Evolutionary conservation across 2,113 vertebrate species (phyloP).

Genomic region (Siniperca knerii): DNA sequence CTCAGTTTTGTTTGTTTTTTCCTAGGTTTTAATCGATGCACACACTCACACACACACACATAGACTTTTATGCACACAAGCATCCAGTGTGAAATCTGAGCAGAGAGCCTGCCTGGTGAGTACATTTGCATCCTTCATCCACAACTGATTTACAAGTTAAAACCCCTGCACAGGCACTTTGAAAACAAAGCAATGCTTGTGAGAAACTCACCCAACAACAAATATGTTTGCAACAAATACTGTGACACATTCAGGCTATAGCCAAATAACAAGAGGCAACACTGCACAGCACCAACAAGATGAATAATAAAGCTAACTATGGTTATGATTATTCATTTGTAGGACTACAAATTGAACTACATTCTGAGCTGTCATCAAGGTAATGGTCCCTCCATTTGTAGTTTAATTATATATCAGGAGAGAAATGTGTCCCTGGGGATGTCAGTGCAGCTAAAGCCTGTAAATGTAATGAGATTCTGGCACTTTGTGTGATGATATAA

Average conservation of each 20-base stretch:
- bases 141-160: slow-evolving; percentile 78
- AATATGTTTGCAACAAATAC: background rate
- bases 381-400: slow-evolving; percentile 33
- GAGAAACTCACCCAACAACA: slow-evolving; percentile 24
- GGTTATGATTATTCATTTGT: slow-evolving; percentile 5
- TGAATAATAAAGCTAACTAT: background rate
- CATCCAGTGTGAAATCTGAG: slow-evolving; percentile 50
- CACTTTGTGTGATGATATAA: slow-evolving; percentile 59
- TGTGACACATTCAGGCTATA: background rate
- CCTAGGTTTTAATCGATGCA: background rate
- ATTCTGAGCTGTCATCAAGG: background rate
- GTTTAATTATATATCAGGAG: slow-evolving; percentile 25
- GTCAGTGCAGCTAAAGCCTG: slow-evolving; percentile 27
- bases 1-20: background rate
- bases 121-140: slow-evolving; percentile 74
- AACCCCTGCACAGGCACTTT: slow-evolving; percentile 23
- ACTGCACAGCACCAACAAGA: background rate
- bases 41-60: background rate
- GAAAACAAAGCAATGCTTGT: slow-evolving; percentile 4
- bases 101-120: background rate
- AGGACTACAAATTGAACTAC: background rate
- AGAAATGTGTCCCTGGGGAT: slow-evolving; percentile 46
- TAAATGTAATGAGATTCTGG: slow-evolving; percentile 60
- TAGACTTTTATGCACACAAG: background rate
- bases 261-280: background rate